Base-by-base conservation (phyloP, 2,113 vertebrate genomes). In the Platycercus adscitus region DNA sequence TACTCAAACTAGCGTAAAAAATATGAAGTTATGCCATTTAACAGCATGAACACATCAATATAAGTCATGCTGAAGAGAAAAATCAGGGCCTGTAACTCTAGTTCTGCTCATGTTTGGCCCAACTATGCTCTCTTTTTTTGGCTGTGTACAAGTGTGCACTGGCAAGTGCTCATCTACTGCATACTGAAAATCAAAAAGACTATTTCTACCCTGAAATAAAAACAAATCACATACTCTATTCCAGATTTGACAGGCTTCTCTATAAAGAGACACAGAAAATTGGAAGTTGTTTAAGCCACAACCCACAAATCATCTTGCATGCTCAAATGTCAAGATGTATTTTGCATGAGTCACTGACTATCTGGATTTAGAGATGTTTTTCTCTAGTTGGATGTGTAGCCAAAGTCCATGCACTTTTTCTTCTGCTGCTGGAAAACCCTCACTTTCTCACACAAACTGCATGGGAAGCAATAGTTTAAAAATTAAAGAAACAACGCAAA, bases 201-300 rank as follows among this genome's bases (percentile, higher is more conserved):
- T 83, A 61, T 86, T 96, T 93, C 64, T 76, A 73, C 13, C 37
- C 60, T 55, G 43, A 85, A 94, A 91, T 78, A 81, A 94, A 90
- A 93, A 83, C 87, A 94, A 86, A 60, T 83, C 8, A 8, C 60
- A 58, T 31, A 66, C 75, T 93, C 46, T 88, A 50, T 82, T 83
- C 65, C 69, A 88, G 55, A 88, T 91, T 71, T 90, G 50, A 81
- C 93, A 95, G 76, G 7, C 6, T n/a, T 86, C 21, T 28, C 46
- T 69, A 41, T 49, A 75, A 73, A 83, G 46, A 94, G 24, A 58
- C 37, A 58, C 20, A 61, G 64, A 86, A 88, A 91, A 65, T 3
- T 56, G 20, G 31, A 72, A 91, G n/a, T 69, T 71, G 21, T 75
- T 89, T 91, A 86, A 95, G 25, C 35, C 56, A 64, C 53, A 79